Conservation (phyloP, 2,888 invertebrate genomes). For the Ochropacha duplaris region DNA sequence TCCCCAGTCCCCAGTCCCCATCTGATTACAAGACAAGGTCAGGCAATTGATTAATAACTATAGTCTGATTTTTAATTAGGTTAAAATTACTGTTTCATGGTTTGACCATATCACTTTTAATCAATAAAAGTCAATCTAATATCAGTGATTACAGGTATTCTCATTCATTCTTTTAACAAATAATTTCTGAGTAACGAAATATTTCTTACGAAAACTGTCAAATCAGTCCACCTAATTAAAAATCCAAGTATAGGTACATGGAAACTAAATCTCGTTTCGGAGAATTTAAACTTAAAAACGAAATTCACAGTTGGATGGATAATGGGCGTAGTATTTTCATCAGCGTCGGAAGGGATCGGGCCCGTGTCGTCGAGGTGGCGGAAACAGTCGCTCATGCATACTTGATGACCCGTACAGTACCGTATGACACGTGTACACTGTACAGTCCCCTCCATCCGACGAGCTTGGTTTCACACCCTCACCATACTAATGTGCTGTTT, state of each 20-base stretch:
- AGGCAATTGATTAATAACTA: neutral
- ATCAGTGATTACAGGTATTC: too few species aligned
- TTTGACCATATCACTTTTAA: too few species aligned
- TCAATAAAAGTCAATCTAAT: too few species aligned
- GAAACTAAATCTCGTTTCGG: neutral
- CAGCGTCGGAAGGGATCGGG: slow-evolving; percentile 26
- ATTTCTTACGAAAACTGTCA: too few species aligned
- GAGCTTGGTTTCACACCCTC: neutral
- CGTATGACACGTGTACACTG: slow-evolving; percentile 10
- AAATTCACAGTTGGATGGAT: slow-evolving; percentile 10
- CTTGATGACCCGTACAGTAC: slow-evolving; percentile 57
- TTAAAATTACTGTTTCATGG: too few species aligned
- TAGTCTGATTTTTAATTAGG: too few species aligned
- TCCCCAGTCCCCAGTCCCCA: too few species aligned
- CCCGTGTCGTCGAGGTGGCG: slow-evolving; percentile 34
- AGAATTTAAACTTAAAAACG: neutral
- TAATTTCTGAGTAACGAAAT: too few species aligned
- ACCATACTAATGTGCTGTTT: neutral
- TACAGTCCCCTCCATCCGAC: slow-evolving; percentile 32
- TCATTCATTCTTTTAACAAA: too few species aligned
- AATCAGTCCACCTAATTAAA: too few species aligned
- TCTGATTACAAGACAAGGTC: neutral
- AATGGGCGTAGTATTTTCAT: slow-evolving; percentile 30
- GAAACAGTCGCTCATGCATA: slow-evolving; percentile 61
- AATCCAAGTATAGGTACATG: neutral